phyloP scores from a whole-genome alignment of 2,888 invertebrate species.

The Rhamphomyia laevipes region DNA sequence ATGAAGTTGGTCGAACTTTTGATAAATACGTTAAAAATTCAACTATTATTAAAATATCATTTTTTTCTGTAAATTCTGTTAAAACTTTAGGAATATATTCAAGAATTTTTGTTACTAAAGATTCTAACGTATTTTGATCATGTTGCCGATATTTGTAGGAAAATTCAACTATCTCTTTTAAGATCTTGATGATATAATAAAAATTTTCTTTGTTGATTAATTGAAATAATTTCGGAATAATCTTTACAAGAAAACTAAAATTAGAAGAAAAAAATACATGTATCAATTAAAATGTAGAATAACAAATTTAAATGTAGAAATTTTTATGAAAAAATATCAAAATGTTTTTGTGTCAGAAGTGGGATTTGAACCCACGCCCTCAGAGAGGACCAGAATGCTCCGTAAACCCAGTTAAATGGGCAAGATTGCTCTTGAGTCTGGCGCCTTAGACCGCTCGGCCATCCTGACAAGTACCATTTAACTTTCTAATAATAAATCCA shows the following conservation, averaged over 20 bases:
- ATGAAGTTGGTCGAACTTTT: slow-evolving; percentile 13
- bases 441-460: slow-evolving; percentile 23
- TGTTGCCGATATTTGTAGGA: slow-evolving; percentile 18
- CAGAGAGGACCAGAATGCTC: too few species aligned
- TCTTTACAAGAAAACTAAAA: slow-evolving; percentile 16
- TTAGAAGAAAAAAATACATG: background rate
- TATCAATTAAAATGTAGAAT: background rate
- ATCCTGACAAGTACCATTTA: too few species aligned
- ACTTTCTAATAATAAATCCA: too few species aligned
- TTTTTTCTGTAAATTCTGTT: slow-evolving; percentile 1
- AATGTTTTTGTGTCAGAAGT: background rate
- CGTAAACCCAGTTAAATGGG: too few species aligned
- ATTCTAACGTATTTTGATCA: slow-evolving; percentile 13
- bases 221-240: slow-evolving; percentile 19
- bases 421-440: slow-evolving; percentile 22
- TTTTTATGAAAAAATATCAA: too few species aligned
- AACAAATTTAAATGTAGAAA: too few species aligned
- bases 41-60: slow-evolving; percentile 3
- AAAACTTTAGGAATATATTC: slow-evolving; percentile 10
- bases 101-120: slow-evolving; percentile 20
- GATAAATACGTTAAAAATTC: background rate
- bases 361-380: background rate
- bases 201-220: slow-evolving; percentile 18
- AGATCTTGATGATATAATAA: slow-evolving; percentile 21
- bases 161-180: slow-evolving; percentile 26